These are phyloP conservation scores for Agraylea sexmaculata DNA, from an alignment of 1,140 invertebrate species.

Conservation along the genomic window DNA sequence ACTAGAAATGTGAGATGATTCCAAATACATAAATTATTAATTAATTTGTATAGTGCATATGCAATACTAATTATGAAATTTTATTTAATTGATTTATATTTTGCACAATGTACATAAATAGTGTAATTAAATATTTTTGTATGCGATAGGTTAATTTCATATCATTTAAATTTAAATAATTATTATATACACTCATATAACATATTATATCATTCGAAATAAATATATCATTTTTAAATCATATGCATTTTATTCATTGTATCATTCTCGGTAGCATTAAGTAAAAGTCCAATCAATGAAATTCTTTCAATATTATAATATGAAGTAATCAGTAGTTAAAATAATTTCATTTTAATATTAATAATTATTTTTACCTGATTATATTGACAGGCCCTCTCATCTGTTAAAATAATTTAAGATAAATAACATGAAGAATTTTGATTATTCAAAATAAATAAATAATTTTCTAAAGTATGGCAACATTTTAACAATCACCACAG, in stretches of 20 bases:
- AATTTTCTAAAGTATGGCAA: conserved; percentile 1
- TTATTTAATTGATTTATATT: neutral
- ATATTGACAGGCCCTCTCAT: neutral
- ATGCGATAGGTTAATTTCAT: neutral
- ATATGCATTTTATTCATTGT: neutral
- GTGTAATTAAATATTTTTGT: neutral
- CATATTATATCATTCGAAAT: neutral
- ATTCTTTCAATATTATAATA: neutral
- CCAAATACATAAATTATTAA: neutral
- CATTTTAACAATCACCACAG: no score
- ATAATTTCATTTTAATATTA: neutral
- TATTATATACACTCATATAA: neutral
- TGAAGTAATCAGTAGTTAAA: neutral
- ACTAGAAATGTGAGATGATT: conserved; percentile 4
- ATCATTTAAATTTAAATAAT: neutral
- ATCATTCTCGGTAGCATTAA: neutral
- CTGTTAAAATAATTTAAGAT: neutral
- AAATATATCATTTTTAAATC: neutral
- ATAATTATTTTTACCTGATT: neutral
- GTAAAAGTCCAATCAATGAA: neutral
- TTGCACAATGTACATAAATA: neutral
- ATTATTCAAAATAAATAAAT: neutral
- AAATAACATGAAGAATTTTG: neutral
- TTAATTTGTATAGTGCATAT: neutral
- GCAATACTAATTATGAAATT: neutral